Evolutionary conservation across 2,888 invertebrate species (phyloP), one percentile per base, ranked within the genome.

Genomic region (Entomobrya proxima): DNA sequence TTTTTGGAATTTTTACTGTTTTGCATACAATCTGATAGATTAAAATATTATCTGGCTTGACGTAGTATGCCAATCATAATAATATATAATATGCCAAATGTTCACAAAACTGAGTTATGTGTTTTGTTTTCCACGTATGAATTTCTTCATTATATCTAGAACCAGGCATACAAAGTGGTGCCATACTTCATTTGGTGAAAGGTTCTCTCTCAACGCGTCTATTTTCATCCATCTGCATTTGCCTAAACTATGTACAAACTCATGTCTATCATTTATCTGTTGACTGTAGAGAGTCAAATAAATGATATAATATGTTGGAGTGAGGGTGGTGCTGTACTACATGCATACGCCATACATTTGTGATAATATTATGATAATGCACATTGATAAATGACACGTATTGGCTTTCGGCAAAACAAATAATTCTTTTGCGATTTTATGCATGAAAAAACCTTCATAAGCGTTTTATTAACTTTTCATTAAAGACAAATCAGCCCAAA

Each of bases 341-440:
- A 61, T 61, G 32, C 61, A 61, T 3, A 1, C n/a, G n/a, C n/a
- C n/a, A n/a, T 32, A 4, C 30, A 27, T n/a, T 3, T 32, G 11
- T 7, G 15, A 30, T 30, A 52, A 5, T 52, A 2, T 52, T 1
- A 27, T 55, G 5, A 24, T 55, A 58, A 27, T 58, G 30, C 27
- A 27, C 6, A 6, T 18, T 24, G 24, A 52, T 21, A 5, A 52
- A 76, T 76, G 67, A 77, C 77, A 84, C 27, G 58, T 44, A 44
- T 69, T 84, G 77, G 77, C 84, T 84, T 77, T 84, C 44, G 77
- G 58, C 69, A 69, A 84, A 67, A 55, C 21, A 77, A 77, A 72
- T 55, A 35, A 40, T 18, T 44, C 55, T n/a, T 21, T 58, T n/a
- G 27, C n/a, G 30, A 44, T 47, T 24, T 50, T 37, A 52, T 32